These are phyloP conservation scores for Hylyphantes graminicola DNA, from an alignment of 1,140 invertebrate genomes.

Conservation along the genomic window DNA sequence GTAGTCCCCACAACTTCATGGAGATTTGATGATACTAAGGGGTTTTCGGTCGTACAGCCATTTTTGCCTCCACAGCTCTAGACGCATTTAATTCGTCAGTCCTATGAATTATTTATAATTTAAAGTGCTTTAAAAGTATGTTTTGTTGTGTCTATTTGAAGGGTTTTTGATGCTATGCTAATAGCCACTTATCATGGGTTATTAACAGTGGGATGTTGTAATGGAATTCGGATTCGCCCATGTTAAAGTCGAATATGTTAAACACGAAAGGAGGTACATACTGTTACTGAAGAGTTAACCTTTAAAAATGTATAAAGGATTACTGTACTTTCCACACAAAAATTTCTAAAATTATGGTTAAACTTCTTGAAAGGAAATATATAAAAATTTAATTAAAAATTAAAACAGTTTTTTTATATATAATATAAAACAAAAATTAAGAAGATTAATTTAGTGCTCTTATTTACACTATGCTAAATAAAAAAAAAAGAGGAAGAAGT, in stretches of 20 bases:
- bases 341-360: no score
- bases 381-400: no score
- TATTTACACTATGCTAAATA: no score
- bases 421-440: neutral
- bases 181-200: slow-evolving; percentile 9
- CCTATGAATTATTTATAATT: slow-evolving; percentile 56
- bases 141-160: slow-evolving; percentile 1
- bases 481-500: neutral
- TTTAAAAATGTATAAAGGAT: no score
- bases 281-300: no score
- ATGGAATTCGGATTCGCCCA: neutral
- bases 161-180: slow-evolving; percentile 38
- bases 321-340: no score
- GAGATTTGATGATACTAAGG: slow-evolving; percentile 43
- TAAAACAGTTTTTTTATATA: no score
- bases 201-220: slow-evolving; percentile 6
- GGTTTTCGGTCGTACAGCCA: slow-evolving; percentile 22
- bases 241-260: no score
- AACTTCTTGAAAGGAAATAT: no score
- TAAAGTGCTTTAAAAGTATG: slow-evolving; percentile 41
- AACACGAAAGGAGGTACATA: neutral
- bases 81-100: slow-evolving; percentile 32
- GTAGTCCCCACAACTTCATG: slow-evolving; percentile 17
- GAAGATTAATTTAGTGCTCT: neutral
- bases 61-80: slow-evolving; percentile 28